These are phyloP conservation scores for Aptenodytes forsteri DNA, from an alignment of 2,113 vertebrate species.

Conservation along the genomic window DNA sequence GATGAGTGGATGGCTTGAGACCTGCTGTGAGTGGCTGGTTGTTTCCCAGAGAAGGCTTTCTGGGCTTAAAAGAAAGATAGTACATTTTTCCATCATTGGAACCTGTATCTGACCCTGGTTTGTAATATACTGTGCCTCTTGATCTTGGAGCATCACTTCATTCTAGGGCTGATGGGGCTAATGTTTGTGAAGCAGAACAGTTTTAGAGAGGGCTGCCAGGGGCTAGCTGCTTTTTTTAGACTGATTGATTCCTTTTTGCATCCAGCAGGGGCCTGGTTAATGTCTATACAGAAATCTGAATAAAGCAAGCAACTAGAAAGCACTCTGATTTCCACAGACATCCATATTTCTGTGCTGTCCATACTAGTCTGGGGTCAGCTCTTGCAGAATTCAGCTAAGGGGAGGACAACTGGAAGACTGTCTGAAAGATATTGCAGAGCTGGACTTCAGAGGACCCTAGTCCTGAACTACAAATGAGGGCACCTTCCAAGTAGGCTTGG, in stretches of 20 bases:
- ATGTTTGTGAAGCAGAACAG: constrained; percentile 30
- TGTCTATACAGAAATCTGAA: constrained; percentile 3
- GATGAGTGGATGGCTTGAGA: neutral
- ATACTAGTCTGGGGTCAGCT: neutral
- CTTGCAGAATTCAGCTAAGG: neutral
- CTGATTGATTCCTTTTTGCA: constrained; percentile 24
- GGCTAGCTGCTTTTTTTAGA: constrained; percentile 27
- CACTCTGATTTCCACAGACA: neutral
- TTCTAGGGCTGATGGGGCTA: neutral
- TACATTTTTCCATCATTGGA: neutral
- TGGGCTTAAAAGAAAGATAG: neutral
- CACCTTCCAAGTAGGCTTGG: neutral
- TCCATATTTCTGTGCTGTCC: neutral
- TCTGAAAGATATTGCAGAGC: neutral
- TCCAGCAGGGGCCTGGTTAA: constrained; percentile 15
- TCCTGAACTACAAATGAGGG: neutral
- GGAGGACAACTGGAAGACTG: neutral
- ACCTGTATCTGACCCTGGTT: neutral
- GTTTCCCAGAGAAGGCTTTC: neutral
- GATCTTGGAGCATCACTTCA: constrained; percentile 8
- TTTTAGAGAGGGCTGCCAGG: constrained; percentile 38
- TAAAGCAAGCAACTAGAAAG: neutral
- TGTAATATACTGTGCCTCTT: constrained; percentile 4
- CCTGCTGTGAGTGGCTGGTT: neutral
- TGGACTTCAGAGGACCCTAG: neutral